A percentile compares a stretch with the other conserved stretches of the same genome.
Conservation (phyloP, 1,140 invertebrate genomes). For the Spodoptera litura region DNA sequence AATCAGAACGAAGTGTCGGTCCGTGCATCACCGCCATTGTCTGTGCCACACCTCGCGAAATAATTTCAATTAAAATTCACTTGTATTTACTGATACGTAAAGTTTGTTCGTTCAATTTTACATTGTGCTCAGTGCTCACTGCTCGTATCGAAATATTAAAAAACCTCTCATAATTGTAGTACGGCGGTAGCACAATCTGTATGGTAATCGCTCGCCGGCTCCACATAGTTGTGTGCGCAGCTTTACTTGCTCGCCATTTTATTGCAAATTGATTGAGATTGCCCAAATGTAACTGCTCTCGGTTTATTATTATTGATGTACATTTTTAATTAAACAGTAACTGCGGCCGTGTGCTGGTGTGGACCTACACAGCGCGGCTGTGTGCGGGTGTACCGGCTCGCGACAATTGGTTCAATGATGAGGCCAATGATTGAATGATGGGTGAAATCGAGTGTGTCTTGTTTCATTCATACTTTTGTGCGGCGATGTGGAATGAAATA, state of each 20-base stretch:
- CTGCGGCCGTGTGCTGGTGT: not conserved
- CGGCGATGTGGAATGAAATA: conserved; percentile 15
- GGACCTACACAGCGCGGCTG: not conserved
- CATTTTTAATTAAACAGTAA: conserved; percentile 37
- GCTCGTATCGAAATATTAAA: conserved; percentile 39
- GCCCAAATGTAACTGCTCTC: not conserved
- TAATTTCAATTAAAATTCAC: conserved; percentile 48
- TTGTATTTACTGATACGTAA: conserved; percentile 40
- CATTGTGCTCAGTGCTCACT: conserved; percentile 10
- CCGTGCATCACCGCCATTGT: conserved; percentile 21
- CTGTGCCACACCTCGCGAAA: conserved; percentile 18
- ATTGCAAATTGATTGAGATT: conserved; percentile 36
- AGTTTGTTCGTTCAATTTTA: conserved; percentile 37
- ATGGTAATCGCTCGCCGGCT: conserved; percentile 22
- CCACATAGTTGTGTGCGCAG: conserved; percentile 3
- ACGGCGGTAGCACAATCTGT: conserved; percentile 14
- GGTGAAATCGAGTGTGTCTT: not conserved
- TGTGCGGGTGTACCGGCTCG: not conserved
- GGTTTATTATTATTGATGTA: conserved; percentile 15
- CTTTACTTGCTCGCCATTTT: conserved; percentile 29
- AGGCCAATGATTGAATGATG: conserved; percentile 9
- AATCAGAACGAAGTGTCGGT: conserved; percentile 2
- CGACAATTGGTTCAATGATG: not conserved
- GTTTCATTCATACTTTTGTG: not conserved
- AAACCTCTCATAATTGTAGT: conserved; percentile 30